phyloP scores from a whole-genome alignment of 2,113 vertebrate genomes.

The Phaethornis superciliosus region DNA sequence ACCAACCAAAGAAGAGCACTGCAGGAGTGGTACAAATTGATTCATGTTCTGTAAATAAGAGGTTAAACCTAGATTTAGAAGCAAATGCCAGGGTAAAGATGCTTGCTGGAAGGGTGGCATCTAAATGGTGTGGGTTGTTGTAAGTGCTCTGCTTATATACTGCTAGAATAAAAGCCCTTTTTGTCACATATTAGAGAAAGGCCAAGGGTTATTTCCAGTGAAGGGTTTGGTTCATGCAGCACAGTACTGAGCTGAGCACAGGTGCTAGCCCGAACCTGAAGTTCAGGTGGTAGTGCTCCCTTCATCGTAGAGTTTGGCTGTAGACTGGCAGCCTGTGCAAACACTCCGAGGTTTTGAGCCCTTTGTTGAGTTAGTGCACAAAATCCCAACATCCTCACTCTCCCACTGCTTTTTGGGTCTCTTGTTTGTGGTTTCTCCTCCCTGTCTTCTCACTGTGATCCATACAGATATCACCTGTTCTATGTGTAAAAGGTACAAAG shows the following conservation, averaged over 20 bases:
- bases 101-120: background rate
- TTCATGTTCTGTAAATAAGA: conserved; percentile 2
- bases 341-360: background rate
- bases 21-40: background rate
- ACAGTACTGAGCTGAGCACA: background rate
- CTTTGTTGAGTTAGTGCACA: background rate
- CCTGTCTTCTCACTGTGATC: too few relatives aligned
- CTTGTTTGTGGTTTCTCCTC: background rate
- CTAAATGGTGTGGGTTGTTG: background rate
- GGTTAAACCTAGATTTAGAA: conserved; percentile 19
- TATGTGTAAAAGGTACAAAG: background rate
- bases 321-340: background rate
- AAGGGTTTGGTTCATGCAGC: rapidly evolving
- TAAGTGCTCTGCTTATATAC: background rate
- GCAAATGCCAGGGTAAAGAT: background rate
- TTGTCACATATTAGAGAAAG: background rate
- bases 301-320: background rate
- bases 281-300: background rate
- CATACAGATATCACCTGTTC: background rate
- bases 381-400: rapidly evolving
- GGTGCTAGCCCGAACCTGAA: background rate
- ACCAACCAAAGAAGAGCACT: background rate
- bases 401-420: background rate
- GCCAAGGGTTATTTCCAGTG: background rate
- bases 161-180: background rate